Base-by-base conservation (phyloP, 2,113 vertebrate genomes). In the Morone saxatilis region DNA sequence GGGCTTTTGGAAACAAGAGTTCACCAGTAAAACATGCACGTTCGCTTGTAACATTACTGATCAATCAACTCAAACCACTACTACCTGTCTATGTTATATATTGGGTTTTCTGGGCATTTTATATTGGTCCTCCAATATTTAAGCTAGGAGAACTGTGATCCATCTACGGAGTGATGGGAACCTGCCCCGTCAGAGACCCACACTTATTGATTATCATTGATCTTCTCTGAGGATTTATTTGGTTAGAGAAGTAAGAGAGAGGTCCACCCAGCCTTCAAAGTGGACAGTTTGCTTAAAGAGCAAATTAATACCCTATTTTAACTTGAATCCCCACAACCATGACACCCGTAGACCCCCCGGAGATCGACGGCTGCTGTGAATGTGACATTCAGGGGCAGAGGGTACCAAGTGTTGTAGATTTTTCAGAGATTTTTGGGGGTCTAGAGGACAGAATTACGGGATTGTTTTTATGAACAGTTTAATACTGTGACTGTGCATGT, bases 181-280 rank as follows among this genome's bases (percentile, higher is more conserved):
- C 60, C 85, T 48, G 53, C 85, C 11, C 65, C n/a, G 41, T 74
- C 67, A 74, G 62, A 78, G 67, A 62, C 38, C 59, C 73, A 60
- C 19, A 1, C 61, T 12, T 60, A 89, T 80, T 51, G 84, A 91
- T 86, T 50, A 47, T 8, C 66, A 88, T 88, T 59, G 75, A 88
- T 77, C 61, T 25, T 22, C n/a, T 54, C 47, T 43, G n/a, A n/a
- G 74, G 65, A 80, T 88, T 78, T 86, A 86, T 68, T 10, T 7
- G 19, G 41, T 78, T 76, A 50, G 62, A 78, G 74, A 54, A 31
- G 54, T 13, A 12, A 40, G 38, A n/a, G 14, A 56, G 40, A 48
- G 12, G 25, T 56, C 50, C 41, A 9, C 9, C 40, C 53, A 19
- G 48, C 8, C 40, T 41, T 54, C 22, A 20, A 36, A 61, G 61